Base-by-base conservation (phyloP, 2,113 vertebrate species). In the Rana temporaria region DNA sequence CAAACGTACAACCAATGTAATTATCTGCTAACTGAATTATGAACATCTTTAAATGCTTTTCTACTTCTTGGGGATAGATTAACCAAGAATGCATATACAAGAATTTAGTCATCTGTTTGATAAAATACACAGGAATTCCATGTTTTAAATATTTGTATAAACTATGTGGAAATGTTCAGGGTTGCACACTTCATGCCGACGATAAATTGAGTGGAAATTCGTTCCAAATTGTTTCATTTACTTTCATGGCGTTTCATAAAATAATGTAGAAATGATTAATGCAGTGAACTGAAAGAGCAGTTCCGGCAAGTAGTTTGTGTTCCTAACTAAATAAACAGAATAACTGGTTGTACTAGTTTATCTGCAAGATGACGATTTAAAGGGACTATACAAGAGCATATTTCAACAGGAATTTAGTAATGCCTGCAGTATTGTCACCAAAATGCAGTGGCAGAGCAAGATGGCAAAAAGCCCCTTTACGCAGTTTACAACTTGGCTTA, bases 241-340 rank as follows among this genome's bases (percentile, higher is more conserved):
- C 72, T 18, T 55, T 72, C 57, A 52, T 71, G 79, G 38, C 12
- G 19, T 72, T 72, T 20, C 14, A 55, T 48, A 42, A 74, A 75
- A 75, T 75, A 22, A 65, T 57, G 55, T 82, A 22, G 60, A 30
- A 26, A 26, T 81, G 68, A 81, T 82, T 82, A 66, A 82, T 75
- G 80, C 18, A 30, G 80, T 34, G 62, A 75, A 19, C 20, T 34
- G 72, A 73, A 55, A 22, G 19, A 67, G n/a, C 20, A 4, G 22
- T 72, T 22, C 55, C 79, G 32, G 42, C 24, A 73, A 57, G 4
- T 42, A n/a, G 59, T 55, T 30, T 74, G 26, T 70, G 17, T 80
- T 72, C 38, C 53, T 53, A 72, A 62, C 34, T 64, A 81, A 81
- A 60, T 72, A 71, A 64, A 24, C 65, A 42, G 64, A 79, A 79